These are phyloP conservation scores for Corydoras sp. DNA, from an alignment of 2,113 vertebrate genomes.

Conservation along the genomic window DNA sequence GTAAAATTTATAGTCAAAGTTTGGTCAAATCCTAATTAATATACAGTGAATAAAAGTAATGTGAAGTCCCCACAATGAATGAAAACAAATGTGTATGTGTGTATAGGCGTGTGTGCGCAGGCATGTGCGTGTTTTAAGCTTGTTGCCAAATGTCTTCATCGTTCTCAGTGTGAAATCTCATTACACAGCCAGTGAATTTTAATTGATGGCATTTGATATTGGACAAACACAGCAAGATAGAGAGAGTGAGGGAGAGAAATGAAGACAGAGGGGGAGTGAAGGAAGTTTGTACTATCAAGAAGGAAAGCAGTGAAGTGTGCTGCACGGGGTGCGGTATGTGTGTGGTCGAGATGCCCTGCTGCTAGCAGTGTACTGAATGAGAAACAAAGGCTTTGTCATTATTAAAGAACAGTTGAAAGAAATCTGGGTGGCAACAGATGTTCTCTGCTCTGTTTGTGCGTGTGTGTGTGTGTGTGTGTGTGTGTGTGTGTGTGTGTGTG, in stretches of 20 bases:
- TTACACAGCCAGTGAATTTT: constrained; percentile 46
- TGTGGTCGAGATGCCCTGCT: constrained; percentile 29
- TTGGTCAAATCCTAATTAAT: no score
- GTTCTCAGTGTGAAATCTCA: constrained; percentile 37
- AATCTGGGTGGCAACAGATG: constrained; percentile 43
- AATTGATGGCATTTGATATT: constrained; percentile 38
- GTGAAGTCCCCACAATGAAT: no score
- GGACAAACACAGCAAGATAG: constrained; percentile 37
- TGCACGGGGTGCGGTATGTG: constrained; percentile 1
- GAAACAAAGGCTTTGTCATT: constrained; percentile 20
- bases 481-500: no score
- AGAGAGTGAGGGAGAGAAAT: constrained; percentile 16
- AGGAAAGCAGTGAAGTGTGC: constrained; percentile 8
- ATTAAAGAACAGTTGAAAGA: constrained; percentile 47
- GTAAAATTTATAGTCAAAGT: no score
- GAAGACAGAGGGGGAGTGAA: constrained; percentile 22
- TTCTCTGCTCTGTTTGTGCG: constrained; percentile 12
- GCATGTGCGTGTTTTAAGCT: constrained; percentile 31
- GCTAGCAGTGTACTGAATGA: constrained; percentile 18
- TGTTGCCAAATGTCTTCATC: constrained; percentile 47
- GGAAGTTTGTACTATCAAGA: constrained; percentile 7
- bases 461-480: no score
- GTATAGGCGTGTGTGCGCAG: constrained; percentile 19
- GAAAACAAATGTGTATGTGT: background rate
- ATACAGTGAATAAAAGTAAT: no score